Base-by-base conservation (phyloP, 2,113 vertebrate species). In the Ctenodactylus gundi region DNA sequence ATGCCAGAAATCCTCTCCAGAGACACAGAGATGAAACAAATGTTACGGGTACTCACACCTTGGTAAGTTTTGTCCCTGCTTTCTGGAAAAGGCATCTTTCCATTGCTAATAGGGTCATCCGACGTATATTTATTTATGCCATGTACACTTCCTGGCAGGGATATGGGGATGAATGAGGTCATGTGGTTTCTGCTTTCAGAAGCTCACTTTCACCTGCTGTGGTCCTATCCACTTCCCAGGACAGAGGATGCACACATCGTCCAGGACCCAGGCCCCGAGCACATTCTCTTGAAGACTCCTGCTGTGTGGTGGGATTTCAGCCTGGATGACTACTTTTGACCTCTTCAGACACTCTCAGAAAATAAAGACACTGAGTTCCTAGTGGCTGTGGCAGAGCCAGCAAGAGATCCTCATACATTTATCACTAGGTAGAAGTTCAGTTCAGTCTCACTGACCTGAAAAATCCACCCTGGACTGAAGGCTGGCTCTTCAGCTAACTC, bases 371-470 rank as follows among this genome's bases (percentile, higher is more conserved):
- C 51, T 18, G 55, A 15, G n/a, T 14, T 75, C 81, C 94, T 84
- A 90, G 53, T 64, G 90, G 92, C n/a, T n/a, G 87, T 83, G 93
- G 84, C 39, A 81, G 94, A 93, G 76, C 81, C 72, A 57, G 67
- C 13, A 27, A 68, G 15, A 93, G 51, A 70, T 39, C 81, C 53
- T 85, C 76, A 84, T 25, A 70, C 62, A 96, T 94, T 96, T 55
- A 95, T 96, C 90, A 96, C 80, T 65, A 77, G 76, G 76, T 3
- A 27, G 65, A 36, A 93, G 77, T n/a, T 72, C 93, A 17, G 57
- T 92, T 96, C 93, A 88, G 88, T 93, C 90, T 93, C 77, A 67
- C 65, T 94, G 95, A 97, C 92, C 95, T 96, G 92, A 90, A 93
- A 96, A 96, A 94, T 90, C 92, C 90, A 94, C 92, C 81, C 84